Conservation (phyloP, 2,113 vertebrate species). For the Muscicapa adusta region DNA sequence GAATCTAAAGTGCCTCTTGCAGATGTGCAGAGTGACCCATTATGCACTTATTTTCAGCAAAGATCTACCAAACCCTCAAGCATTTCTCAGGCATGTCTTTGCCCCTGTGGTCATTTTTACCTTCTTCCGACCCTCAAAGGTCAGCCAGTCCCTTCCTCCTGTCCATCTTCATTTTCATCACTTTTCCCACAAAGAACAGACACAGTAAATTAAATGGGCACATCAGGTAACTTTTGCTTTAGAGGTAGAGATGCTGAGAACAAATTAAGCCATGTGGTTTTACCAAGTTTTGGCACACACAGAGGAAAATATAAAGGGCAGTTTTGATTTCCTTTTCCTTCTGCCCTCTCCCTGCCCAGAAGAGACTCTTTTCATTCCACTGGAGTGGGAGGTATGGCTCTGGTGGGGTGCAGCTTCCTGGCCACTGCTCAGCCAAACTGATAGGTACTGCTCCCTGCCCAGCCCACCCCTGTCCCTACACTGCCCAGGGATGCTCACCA, state of each 20-base stretch:
- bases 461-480: rapidly evolving
- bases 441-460: rapidly evolving
- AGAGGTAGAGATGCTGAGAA: not conserved
- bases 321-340: not conserved
- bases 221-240: not conserved
- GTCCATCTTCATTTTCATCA: not conserved
- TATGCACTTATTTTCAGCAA: not conserved
- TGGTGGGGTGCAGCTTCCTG: not conserved
- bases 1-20: not conserved
- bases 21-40: not conserved
- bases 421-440: not conserved
- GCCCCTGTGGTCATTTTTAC: not conserved
- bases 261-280: not conserved
- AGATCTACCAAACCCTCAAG: not conserved
- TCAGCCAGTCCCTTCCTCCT: not conserved
- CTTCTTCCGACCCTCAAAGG: not conserved
- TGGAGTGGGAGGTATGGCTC: not conserved
- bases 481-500: rapidly evolving
- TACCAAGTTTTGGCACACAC: not conserved
- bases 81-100: not conserved
- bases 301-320: not conserved
- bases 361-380: not conserved
- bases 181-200: not conserved
- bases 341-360: not conserved
- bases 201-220: not conserved